These are phyloP conservation scores for Geotrypetes seraphini DNA, from an alignment of 2,797 vertebrate species.

Conservation along the genomic window DNA sequence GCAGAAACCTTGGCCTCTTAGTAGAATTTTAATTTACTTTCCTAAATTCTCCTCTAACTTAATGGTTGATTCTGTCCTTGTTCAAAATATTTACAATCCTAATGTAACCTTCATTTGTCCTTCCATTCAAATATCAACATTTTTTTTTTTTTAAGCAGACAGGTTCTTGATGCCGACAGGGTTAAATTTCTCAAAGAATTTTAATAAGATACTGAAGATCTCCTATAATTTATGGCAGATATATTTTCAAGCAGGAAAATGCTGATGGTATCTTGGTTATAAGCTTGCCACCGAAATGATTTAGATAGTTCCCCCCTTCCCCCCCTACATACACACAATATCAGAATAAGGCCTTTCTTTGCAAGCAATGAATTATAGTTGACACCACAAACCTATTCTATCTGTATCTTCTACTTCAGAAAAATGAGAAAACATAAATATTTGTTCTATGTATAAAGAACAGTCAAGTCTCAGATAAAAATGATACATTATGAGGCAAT, in stretches of 20 bases:
- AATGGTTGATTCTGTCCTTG: neutral
- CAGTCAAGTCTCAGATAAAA: constrained; percentile 48
- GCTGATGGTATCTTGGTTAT: constrained; percentile 59
- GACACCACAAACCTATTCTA: constrained; percentile 53
- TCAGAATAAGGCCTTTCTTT: constrained; percentile 45
- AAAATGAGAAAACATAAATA: constrained; percentile 62
- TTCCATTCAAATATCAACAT: neutral
- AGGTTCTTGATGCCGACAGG: constrained; percentile 16
- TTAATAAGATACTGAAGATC: constrained; percentile 46
- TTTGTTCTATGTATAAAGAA: constrained; percentile 52
- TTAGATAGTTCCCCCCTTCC: constrained; percentile 46
- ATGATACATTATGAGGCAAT: constrained; percentile 39
- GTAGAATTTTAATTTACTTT: neutral
- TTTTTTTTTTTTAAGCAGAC: no score
- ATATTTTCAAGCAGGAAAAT: constrained; percentile 57
- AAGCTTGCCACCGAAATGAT: constrained; percentile 54
- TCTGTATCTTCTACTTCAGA: constrained; percentile 47
- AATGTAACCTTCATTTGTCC: constrained; percentile 32
- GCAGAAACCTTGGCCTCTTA: no score
- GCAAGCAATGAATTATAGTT: constrained; percentile 59
- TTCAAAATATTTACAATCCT: neutral
- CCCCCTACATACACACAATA: no score
- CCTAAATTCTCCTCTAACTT: neutral
- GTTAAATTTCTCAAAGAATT: constrained; percentile 44
- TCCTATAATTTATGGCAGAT: constrained; percentile 53